These are phyloP conservation scores for Orius insidiosus DNA, from an alignment of 1,140 invertebrate genomes.

Conservation along the genomic window DNA sequence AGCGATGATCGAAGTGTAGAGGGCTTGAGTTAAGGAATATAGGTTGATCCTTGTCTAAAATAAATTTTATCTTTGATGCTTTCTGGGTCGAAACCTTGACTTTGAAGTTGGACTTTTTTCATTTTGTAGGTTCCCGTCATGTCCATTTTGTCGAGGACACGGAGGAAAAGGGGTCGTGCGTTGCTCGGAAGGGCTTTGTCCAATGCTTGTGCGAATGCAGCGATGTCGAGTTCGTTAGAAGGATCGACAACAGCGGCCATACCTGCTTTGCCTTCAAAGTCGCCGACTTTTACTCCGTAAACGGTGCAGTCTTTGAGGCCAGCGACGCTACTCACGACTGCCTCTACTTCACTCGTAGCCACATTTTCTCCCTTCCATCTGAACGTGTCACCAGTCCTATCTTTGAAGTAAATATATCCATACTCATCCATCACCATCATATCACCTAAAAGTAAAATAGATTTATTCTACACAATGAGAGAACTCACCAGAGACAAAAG, in stretches of 20 bases:
- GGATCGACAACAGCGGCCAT: constrained; percentile 88
- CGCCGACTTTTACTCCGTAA: constrained; percentile 47
- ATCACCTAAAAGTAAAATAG: constrained; percentile 43
- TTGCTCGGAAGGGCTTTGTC: constrained; percentile 62
- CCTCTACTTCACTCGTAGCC: constrained; percentile 61
- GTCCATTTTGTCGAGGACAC: constrained; percentile 64
- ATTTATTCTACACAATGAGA: too few relatives aligned
- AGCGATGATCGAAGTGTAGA: constrained; percentile 24
- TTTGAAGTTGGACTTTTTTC: constrained; percentile 56
- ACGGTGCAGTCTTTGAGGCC: constrained; percentile 31
- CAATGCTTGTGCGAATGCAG: constrained; percentile 39
- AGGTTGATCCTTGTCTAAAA: constrained; percentile 34
- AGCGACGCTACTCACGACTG: constrained; percentile 43
- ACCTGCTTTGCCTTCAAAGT: constrained; percentile 76
- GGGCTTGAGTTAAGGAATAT: constrained; percentile 29
- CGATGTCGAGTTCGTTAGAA: constrained; percentile 46
- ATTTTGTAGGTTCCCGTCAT: constrained; percentile 87
- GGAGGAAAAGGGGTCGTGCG: constrained; percentile 74
- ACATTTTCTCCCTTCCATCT: constrained; percentile 67
- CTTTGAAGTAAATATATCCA: constrained; percentile 59
- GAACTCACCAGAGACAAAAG: constrained; percentile 45
- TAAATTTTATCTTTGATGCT: constrained; percentile 59
- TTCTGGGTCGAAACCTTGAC: constrained; percentile 59
- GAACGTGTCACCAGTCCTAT: constrained; percentile 56
- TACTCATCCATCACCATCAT: constrained; percentile 49